Base-by-base conservation (phyloP, 2,888 invertebrate species). In the Dascillus cervinus region DNA sequence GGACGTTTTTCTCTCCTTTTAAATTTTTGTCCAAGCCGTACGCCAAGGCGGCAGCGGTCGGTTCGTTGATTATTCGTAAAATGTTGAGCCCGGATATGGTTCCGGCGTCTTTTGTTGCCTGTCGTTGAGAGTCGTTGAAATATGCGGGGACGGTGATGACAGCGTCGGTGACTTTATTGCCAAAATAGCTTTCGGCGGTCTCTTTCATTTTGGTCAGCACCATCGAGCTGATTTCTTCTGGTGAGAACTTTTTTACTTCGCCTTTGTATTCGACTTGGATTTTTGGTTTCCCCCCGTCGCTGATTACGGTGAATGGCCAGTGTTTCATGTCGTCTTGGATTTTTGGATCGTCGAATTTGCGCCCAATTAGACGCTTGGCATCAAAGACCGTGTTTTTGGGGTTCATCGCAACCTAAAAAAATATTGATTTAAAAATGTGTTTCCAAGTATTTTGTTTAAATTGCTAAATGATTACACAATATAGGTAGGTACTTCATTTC, bases 21-120 rank as follows among this genome's bases (percentile, higher is more conserved):
- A 82, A 65, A 50, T 81, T 75, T 61, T 82, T 83, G 54, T 83
- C 82, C 25, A 83, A 64, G 4, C 91, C 90, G 52, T 91, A 89
- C 34, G 89, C 87, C 36, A 89, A 67, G 22, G 88, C 88, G 11
- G 88, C 89, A 1, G 87, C 86, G 2, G 90, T 91, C 4, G 91
- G 91, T 60, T 92, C 90, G 58, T 90, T 89, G 47, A 90, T 87
- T 39, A 92, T 91, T 50, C 91, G 74, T 21, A 91, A 68, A 2
- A 94, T 89, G 62, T 90, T 90, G 13, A 94, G 61, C 1, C 85
- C 90, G 11, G 91, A 82, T 53, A 85, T 85, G 2, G 71, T 71
- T 1, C 91, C 91, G 6, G 91, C 89, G 64, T 92, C 92, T 65
- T 91, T 91, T 4, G 90, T 90, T 6, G 85, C 85, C 59, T 85